phyloP scores from a whole-genome alignment of 2,888 invertebrate genomes.

The Eristalinus sepulchralis region DNA sequence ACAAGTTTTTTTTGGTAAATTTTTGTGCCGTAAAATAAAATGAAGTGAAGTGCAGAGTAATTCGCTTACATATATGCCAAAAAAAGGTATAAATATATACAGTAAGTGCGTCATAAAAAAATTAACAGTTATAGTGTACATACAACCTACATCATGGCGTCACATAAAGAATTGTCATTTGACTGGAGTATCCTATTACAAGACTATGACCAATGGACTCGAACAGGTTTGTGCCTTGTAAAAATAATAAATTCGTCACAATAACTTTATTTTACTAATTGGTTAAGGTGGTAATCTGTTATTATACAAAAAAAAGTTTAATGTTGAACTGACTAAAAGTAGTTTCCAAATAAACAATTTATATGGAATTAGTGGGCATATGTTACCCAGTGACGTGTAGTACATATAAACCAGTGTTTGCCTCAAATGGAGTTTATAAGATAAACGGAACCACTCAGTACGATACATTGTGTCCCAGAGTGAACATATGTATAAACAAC shows the following conservation, averaged over 20 bases:
- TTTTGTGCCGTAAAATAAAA: background rate
- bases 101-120: constrained; percentile 11
- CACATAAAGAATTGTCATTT: constrained; percentile 74
- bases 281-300: background rate
- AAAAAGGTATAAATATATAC: background rate
- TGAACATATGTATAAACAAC: background rate
- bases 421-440: background rate
- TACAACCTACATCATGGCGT: constrained; percentile 72
- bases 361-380: background rate
- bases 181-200: constrained; percentile 74
- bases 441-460: background rate
- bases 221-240: constrained; percentile 73
- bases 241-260: background rate
- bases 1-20: background rate
- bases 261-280: background rate
- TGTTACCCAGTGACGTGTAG: background rate
- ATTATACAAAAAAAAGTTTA: no score
- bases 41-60: background rate
- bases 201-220: constrained; percentile 74
- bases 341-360: background rate
- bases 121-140: background rate
- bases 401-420: background rate
- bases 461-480: background rate
- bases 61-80: background rate
- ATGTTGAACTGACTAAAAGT: background rate